Base-by-base conservation (phyloP, 2,113 vertebrate genomes). In the Hippocampus barbouri region DNA sequence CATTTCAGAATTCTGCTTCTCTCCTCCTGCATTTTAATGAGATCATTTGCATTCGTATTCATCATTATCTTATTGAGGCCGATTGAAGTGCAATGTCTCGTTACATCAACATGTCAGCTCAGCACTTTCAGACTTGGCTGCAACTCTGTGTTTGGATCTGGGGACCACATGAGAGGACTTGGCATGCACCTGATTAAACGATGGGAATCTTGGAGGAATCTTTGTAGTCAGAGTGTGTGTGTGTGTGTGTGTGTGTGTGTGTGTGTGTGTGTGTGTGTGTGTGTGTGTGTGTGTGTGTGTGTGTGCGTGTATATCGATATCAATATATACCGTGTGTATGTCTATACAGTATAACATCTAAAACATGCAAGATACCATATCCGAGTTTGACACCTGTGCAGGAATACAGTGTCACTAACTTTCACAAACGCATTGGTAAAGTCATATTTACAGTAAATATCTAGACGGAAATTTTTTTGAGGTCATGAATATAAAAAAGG, bases 61-160 rank as follows among this genome's bases (percentile, higher is more conserved):
- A 80, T 85, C 76, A 78, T 85, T 80, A 79, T 83, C 74, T 66
- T 80, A 67, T 61, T 75, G 25, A 75, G 30, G 67, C 73, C 23
- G 67, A 76, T 67, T 84, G 72, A 81, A 83, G 83, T 83, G 71
- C 75, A 75, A 83, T 76, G 59, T 81, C 72, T 74, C 38, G 8
- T 81, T 74, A 71, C 66, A 73, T 53, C 73, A 72, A 70, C 68
- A 69, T 70, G 72, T 84, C 54, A 62, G 65, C 77, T 85, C 80
- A 85, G 82, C 83, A 79, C 76, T 84, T 83, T 76, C 34, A 68
- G 54, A 78, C 71, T 83, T 80, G 78, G 67, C 73, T 79, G 25
- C 5, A 54, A 67, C 23, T 66, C 51, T 61, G 10, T 38, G 49
- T 40, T 76, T 77, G 75, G 63, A 76, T 77, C 79, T 73, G 74